Evolutionary conservation across 2,888 invertebrate genomes (phyloP).

Genomic region (Pimpla rufipes): DNA sequence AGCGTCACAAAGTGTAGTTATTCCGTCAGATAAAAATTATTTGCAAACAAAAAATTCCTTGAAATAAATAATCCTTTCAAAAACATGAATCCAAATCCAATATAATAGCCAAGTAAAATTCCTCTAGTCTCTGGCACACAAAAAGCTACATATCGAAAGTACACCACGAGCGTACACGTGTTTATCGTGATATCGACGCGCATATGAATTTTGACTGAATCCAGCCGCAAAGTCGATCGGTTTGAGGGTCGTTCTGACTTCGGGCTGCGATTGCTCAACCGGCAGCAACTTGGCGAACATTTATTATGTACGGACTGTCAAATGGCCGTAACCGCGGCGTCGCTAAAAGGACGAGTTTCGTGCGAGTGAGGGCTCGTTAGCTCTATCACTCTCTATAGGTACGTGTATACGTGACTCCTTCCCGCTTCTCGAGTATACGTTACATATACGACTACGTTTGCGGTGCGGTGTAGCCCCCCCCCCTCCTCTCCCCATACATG

Average conservation of each 20-base stretch:
- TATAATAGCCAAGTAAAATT: too few species aligned
- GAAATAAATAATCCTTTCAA: too few species aligned
- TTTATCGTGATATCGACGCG: neutral
- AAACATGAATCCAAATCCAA: too few species aligned
- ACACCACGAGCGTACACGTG: too few species aligned
- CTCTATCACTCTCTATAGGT: conserved; percentile 56
- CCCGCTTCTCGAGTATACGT: conserved; percentile 76
- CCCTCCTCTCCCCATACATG: conserved; percentile 58
- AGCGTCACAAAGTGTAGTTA: too few species aligned
- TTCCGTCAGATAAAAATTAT: too few species aligned
- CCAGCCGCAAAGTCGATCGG: conserved; percentile 39
- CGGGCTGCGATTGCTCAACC: conserved; percentile 1
- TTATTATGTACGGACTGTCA: conserved; percentile 81
- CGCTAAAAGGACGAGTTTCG: conserved; percentile 78
- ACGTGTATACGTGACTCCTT: conserved; percentile 42
- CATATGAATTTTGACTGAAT: conserved; percentile 14
- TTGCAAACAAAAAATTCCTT: too few species aligned
- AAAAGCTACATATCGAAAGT: too few species aligned
- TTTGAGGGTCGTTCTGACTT: conserved; percentile 4
- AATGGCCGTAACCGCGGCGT: conserved; percentile 80
- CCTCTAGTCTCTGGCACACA: too few species aligned
- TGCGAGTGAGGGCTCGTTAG: conserved; percentile 64
- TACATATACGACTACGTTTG: conserved; percentile 78
- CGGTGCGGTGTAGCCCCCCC: conserved; percentile 70
- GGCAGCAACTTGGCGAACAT: conserved; percentile 66